Conservation (phyloP, 2,888 invertebrate species). For the Nysson spinosus region DNA sequence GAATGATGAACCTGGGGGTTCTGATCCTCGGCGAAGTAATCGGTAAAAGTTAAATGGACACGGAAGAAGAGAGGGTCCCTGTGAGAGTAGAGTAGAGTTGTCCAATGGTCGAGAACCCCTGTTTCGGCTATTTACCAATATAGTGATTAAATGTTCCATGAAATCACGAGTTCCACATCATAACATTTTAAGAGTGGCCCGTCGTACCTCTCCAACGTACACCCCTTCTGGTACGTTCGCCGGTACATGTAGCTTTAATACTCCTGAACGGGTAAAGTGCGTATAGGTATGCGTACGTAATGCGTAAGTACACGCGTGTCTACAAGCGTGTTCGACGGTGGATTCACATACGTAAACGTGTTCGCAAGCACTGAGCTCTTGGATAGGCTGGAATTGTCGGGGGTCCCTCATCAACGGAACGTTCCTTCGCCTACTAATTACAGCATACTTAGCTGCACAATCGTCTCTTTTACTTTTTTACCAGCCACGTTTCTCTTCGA, state of each 20-base stretch:
- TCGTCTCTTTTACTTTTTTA: constrained; percentile 43
- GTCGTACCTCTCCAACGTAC: constrained; percentile 17
- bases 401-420: constrained; percentile 69
- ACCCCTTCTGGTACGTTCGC: constrained; percentile 40
- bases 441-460: constrained; percentile 61
- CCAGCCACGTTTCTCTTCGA: constrained; percentile 22
- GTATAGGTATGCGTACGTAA: constrained; percentile 46
- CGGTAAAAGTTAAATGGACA: not conserved
- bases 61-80: not conserved
- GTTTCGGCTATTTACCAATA: constrained; percentile 72
- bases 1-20: no score
- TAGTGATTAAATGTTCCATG: constrained; percentile 76
- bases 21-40: no score
- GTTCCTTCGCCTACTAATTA: constrained; percentile 72
- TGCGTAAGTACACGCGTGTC: constrained; percentile 28
- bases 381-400: constrained; percentile 67
- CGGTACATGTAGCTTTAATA: constrained; percentile 59
- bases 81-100: not conserved
- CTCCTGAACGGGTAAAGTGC: constrained; percentile 60
- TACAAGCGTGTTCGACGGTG: not conserved
- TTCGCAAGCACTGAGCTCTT: constrained; percentile 12
- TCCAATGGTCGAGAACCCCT: constrained; percentile 53
- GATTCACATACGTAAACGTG: not conserved
- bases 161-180: constrained; percentile 77
- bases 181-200: constrained; percentile 75